Evolutionary conservation across 2,797 vertebrate genomes (phyloP).

Genomic region (Arrhamphus sclerolepis): DNA sequence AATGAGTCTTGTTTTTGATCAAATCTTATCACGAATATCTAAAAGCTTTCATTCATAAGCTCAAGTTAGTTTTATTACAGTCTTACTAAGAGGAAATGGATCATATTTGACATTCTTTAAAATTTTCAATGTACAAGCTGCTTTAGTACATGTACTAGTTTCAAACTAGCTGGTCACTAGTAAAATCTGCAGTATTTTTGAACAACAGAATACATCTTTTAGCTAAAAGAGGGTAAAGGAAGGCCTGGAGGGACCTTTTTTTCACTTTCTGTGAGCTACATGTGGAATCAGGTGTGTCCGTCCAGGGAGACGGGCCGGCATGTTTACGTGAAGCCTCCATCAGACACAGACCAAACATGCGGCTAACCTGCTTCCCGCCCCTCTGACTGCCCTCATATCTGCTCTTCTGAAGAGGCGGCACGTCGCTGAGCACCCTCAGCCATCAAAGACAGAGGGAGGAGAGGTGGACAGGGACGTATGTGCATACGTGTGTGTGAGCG

Average conservation of each 20-base stretch:
- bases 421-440: slow-evolving; percentile 51
- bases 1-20: no score
- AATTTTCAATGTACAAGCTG: no score
- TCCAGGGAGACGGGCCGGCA: slow-evolving; percentile 47
- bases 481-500: slow-evolving; percentile 6
- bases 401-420: slow-evolving; percentile 57
- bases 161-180: neutral
- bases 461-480: slow-evolving; percentile 17
- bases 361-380: slow-evolving; percentile 33
- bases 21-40: no score
- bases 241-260: neutral
- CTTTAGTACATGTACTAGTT: no score
- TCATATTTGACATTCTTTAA: no score
- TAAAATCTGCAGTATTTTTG: neutral
- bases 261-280: slow-evolving; percentile 48
- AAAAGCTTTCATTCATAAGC: no score
- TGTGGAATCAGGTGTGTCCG: slow-evolving; percentile 67
- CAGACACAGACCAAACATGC: slow-evolving; percentile 70
- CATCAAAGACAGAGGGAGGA: slow-evolving; percentile 49
- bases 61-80: no score
- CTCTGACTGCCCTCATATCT: slow-evolving; percentile 52
- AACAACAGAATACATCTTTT: neutral
- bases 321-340: slow-evolving; percentile 67
- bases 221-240: neutral
- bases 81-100: no score